Evolutionary conservation across 2,113 vertebrate species (phyloP).

Genomic region (Lycaon pictus): DNA sequence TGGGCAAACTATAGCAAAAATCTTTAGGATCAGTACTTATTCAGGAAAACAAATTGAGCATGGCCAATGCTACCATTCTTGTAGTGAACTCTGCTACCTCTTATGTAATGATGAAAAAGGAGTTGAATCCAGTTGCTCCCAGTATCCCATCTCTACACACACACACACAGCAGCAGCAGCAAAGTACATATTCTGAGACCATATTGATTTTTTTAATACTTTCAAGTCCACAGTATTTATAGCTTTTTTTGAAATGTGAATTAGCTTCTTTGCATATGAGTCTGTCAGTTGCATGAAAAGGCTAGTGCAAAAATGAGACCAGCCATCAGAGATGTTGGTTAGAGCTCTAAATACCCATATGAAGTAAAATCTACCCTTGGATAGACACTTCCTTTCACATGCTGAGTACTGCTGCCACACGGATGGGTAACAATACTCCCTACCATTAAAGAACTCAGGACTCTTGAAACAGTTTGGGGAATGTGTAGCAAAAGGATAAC

Average conservation of each 20-base stretch:
- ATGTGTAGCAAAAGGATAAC: not conserved
- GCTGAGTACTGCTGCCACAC: not conserved
- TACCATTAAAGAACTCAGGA: not conserved
- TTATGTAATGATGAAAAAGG: not conserved
- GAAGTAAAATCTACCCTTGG: not conserved
- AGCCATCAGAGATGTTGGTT: not conserved
- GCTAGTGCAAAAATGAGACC: not conserved
- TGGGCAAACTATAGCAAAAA: not conserved
- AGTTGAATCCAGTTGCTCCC: not conserved
- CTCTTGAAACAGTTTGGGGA: no score
- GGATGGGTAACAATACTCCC: accelerated
- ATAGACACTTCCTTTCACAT: not conserved
- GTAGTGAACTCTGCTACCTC: not conserved
- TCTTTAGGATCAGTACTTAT: not conserved
- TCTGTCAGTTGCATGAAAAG: not conserved
- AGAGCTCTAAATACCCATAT: not conserved
- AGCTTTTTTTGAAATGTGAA: not conserved
- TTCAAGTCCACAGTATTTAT: not conserved
- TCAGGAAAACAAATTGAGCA: not conserved
- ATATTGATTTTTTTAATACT: not conserved
- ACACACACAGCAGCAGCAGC: no score
- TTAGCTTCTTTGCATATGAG: not conserved
- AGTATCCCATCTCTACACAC: no score
- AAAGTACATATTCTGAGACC: not conserved
- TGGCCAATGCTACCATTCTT: no score